phyloP scores from a whole-genome alignment of 2,797 vertebrate genomes.

The Notolabrus celidotus region DNA sequence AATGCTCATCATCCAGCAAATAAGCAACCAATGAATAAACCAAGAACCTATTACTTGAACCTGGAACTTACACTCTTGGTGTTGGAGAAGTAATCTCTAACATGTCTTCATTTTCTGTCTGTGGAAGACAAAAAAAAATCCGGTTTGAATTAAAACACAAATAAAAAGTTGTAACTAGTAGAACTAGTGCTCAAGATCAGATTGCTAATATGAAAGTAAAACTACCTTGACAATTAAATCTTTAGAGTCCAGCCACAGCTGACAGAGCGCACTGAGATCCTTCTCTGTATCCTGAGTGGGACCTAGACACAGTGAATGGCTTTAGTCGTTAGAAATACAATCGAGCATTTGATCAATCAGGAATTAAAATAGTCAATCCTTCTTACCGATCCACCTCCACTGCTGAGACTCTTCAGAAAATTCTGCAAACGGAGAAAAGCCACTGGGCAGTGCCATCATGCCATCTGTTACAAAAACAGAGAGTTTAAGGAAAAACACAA shows the following conservation, averaged over 20 bases:
- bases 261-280: conserved; percentile 93
- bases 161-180: neutral
- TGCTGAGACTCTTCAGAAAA: conserved; percentile 94
- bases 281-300: conserved; percentile 93
- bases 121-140: conserved; percentile 48
- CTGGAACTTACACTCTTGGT: conserved; percentile 91
- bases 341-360: neutral
- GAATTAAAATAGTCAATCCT: neutral
- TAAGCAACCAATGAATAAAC: too few relatives aligned
- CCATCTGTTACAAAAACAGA: conserved; percentile 76
- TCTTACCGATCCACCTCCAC: conserved; percentile 95
- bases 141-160: conserved; percentile 1
- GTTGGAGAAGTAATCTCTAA: conserved; percentile 90
- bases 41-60: too few relatives aligned
- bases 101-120: conserved; percentile 92
- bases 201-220: neutral
- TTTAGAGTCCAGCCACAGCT: conserved; percentile 97
- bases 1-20: too few relatives aligned
- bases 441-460: conserved; percentile 89
- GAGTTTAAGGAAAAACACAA: neutral
- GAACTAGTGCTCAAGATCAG: neutral
- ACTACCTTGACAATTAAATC: conserved; percentile 94
- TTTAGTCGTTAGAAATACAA: conserved; percentile 12
- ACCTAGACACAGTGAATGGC: conserved; percentile 73
- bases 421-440: conserved; percentile 94